Base-by-base conservation (phyloP, 2,888 invertebrate genomes). In the Leucophenga maculata region DNA sequence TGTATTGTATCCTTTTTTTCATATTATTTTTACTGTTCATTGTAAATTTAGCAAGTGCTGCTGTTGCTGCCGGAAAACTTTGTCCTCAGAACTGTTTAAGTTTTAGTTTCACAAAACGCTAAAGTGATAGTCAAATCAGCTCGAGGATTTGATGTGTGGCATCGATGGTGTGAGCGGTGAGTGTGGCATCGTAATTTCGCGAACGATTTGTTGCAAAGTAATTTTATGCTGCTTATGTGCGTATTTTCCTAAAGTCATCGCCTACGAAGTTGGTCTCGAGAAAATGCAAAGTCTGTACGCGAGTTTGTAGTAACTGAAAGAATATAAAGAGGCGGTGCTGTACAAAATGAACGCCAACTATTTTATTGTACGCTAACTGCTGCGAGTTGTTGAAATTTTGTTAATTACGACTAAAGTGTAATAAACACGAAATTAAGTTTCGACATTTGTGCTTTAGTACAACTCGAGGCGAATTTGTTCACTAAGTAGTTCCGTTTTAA, bases 91-190 rank as follows among this genome's bases (percentile, higher is more conserved):
- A 11, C 62, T 46, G 50, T 18, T 50, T 16, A 62, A 62, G 62
- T 62, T 62, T 46, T 18, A 57, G 46, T 44, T 46, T 62, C 22
- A 18, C 46, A 46, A 13, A 46, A 46, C 46, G 9, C 18, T 11
- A 18, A 57, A 57, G 26, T 57, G 57, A 57, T 57, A 57, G 57
- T 57, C 57, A 57, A 57, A 57, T 57, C n/a, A 57, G 57, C 26
- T 39, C 39, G 39, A 39, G 32, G 32, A 8, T 6, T 39, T 50
- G 50, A n/a, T 50, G 16, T 18, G 50, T 1, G 9, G 6, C 50
- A 16, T 68, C 70, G 62, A 68, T 71, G 52, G 68, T 64, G 52
- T 31, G 62, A 50, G n/a, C 13, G 6, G 50, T 50, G 50, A 14
- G 50, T 50, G 8, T 50, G 50, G 13, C n/a, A 26, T 22, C n/a